phyloP scores from a whole-genome alignment of 2,113 vertebrate species.

The Melanerpes aurifrons region DNA sequence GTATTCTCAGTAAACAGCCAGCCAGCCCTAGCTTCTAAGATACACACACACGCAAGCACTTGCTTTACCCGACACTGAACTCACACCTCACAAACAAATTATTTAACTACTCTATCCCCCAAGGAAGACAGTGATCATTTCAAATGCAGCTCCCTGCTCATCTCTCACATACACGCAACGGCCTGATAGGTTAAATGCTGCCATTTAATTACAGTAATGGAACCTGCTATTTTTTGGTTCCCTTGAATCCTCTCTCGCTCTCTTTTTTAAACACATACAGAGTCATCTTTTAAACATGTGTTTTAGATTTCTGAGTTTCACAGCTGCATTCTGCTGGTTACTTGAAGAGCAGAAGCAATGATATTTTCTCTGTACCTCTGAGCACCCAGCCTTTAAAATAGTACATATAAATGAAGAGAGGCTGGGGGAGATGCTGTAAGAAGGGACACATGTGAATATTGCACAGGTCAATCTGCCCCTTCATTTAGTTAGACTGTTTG shows the following conservation, averaged over 20 bases:
- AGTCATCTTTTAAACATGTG: constrained; percentile 74
- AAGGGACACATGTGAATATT: background rate
- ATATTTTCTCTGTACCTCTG: background rate
- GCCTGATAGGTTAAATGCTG: constrained; percentile 78
- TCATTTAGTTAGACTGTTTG: background rate
- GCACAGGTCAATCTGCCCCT: background rate
- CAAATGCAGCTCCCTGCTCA: constrained; percentile 69
- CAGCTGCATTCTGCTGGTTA: constrained; percentile 51
- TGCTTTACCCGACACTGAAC: constrained; percentile 55
- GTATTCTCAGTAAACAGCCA: constrained; percentile 41
- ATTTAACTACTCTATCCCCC: constrained; percentile 78
- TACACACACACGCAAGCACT: background rate
- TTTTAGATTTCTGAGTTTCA: constrained; percentile 62
- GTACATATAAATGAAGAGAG: background rate
- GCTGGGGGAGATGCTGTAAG: background rate
- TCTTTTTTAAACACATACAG: constrained; percentile 67
- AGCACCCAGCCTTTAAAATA: constrained; percentile 21
- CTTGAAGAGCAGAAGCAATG: constrained; percentile 28
- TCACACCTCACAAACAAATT: constrained; percentile 79
- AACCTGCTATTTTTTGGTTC: constrained; percentile 79
- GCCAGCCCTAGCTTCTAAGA: background rate
- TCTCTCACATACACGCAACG: constrained; percentile 75
- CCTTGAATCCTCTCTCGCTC: constrained; percentile 73
- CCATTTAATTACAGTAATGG: constrained; percentile 79
- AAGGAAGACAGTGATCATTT: constrained; percentile 76